Evolutionary conservation across 2,113 vertebrate genomes (phyloP), one percentile per base, ranked within the genome.

Genomic region (Baryphthengus martii): DNA sequence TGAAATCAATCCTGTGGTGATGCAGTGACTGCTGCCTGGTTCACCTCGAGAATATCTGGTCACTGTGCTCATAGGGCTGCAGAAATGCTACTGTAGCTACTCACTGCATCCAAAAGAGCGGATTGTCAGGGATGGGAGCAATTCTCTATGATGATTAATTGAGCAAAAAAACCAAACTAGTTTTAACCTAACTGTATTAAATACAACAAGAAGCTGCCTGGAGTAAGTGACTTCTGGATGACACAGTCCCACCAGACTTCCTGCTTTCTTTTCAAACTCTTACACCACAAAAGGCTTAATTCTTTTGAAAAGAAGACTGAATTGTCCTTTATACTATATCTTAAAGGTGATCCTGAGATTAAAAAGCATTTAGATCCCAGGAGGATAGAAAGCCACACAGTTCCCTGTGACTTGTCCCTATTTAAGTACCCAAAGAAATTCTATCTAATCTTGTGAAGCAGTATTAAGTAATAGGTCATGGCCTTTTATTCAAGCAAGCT

Each of bases 21-120:
- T 0, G 0, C 9, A 39, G 31, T 23, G 24, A 11, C 45, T 70
- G 50, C 62, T 40, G 13, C 24, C 53, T 55, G 21, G 20, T n/a
- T 14, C n/a, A 37, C 6, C 13, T 76, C 0, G 0, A 33, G 35
- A 75, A 29, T 55, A 65, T 17, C 20, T 8, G 4, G 19, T 25
- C 19, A 6, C 20, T 55, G 20, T 29, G 31, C 16, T 89, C 25
- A 29, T 0, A 52, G 33, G 24, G 29, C 14, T 39, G 15, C 3
- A 49, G 23, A 89, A 92, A 59, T 44, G 19, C 16, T 52, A 20
- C 24, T n/a, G 29, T 14, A 52, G 17, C 1, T 75, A 31, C 31
- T 39, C 13, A 33, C 35, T 49, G 26, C 53, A 29, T 45, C 26
- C 63, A 47, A 47, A 75, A 45, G 5, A 13, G 50, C 17, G 25